Conservation (phyloP, 1,140 invertebrate genomes). For the Platyura marginata region DNA sequence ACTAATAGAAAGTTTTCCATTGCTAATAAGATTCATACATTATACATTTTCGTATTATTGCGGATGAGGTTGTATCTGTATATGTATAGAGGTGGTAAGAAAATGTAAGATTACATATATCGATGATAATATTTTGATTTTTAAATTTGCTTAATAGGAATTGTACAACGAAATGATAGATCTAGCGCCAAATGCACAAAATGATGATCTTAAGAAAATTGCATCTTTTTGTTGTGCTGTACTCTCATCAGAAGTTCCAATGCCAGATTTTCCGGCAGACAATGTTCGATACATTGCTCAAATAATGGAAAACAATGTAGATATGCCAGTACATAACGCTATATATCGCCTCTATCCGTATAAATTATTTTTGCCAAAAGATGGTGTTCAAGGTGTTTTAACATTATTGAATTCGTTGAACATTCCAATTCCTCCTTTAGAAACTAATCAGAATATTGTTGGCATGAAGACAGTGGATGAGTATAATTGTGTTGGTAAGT, state of each 20-base stretch:
- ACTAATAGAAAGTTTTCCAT: no score
- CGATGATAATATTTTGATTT: no score
- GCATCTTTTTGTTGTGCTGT: constrained; percentile 52
- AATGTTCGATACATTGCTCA: constrained; percentile 45
- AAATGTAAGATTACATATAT: no score
- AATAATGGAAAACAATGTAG: constrained; percentile 57
- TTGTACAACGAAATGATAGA: constrained; percentile 32
- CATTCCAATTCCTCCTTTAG: constrained; percentile 21
- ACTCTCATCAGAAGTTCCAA: constrained; percentile 46
- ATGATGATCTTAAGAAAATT: constrained; percentile 42
- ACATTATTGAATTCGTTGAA: constrained; percentile 42
- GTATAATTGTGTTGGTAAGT: not conserved
- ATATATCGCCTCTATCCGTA: constrained; percentile 71
- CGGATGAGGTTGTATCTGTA: no score
- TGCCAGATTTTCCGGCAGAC: constrained; percentile 85
- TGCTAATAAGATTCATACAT: no score
- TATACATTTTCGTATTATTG: no score
- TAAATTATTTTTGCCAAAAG: constrained; percentile 50
- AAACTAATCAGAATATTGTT: no score
- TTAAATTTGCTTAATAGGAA: constrained; percentile 41
- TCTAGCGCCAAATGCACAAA: constrained; percentile 33
- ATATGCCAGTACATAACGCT: constrained; percentile 39
- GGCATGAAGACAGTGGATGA: not conserved
- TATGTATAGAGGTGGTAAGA: no score
- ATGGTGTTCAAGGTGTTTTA: constrained; percentile 48